Evolutionary conservation across 1,140 invertebrate genomes (phyloP), one percentile per base, ranked within the genome.

Genomic region (Apocrypta bakeri): DNA sequence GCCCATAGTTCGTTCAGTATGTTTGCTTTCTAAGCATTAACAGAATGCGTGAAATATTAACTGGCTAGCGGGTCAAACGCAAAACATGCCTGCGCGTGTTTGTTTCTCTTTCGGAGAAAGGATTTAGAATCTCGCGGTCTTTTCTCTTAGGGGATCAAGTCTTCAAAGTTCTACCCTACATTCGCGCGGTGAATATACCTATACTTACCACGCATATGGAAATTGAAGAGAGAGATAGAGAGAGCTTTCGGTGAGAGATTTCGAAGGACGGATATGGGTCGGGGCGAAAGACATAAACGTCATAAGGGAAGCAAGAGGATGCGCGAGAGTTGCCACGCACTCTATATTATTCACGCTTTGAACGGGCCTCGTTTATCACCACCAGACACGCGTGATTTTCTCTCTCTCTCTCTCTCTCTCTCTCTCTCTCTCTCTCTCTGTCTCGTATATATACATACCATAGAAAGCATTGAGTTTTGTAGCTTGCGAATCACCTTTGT

Each of bases 1-100:
- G 66, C 27, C 4, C 61, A 24, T n/a, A 27, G 17, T 9, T 7
- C 3, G 33, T 9, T 37, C 33, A 37, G 33, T 48, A 37, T 72
- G 79, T 81, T 81, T 73, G 79, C 56, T 73, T 81, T 73, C 48
- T 64, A 73, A 81, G 79, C 79, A 56, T 81, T 56, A 66, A 66
- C 71, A 56, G 29, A 56, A 4, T 11, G 11, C n/a, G 69, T 81
- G 79, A 81, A 73, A 29, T 81, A 81, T 73, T 69, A 81, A 81
- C 79, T 64, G 56, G 56, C 29, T 40, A 37, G 31, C 14, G 24
- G 68, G 68, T 72, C 64, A 64, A 6, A 29, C 69, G 69, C 64
- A 80, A 80, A 80, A 78, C 64, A 29, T 33, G 64, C 76, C n/a
- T 6, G 17, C 69, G 72, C 21, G 17, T 31, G 68, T 71, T 71